Evolutionary conservation across 2,888 invertebrate genomes (phyloP), one percentile per base, ranked within the genome.

Genomic region (Noctua janthina): DNA sequence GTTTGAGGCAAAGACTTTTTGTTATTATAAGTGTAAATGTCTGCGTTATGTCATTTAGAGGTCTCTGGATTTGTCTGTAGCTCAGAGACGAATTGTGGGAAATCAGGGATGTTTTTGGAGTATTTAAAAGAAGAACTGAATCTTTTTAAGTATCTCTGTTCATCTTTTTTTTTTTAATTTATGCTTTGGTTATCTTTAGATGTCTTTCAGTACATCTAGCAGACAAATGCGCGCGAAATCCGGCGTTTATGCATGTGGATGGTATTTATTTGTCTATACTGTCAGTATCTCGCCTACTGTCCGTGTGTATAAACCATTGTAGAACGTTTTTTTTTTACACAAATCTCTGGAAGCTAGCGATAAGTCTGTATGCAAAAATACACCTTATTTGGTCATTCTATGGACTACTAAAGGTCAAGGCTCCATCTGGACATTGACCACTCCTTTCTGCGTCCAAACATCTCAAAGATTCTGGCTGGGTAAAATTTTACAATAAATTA

Each of bases 31-130:
- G 74, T 72, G 74, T 73, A 73, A 84, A 88, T 73, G 79, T 77
- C 86, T 88, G 86, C 69, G 70, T 81, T 84, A 85, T 77, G 82
- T 82, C 79, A 82, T 88, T 56, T 75, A 39, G 66, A 67, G 46
- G 62, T 76, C 64, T 68, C 54, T n/a, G 75, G 69, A 79, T 87
- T 76, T 78, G 74, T 78, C 43, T 62, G 51, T 66, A 64, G 15
- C 10, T 66, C 6, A 4, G 23, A 23, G 66, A n/a, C 1, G 35
- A 75, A 67, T 62, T 85, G 29, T 51, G 39, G 20, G 17, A 29
- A 62, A 8, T 51, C 20, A 23, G 6, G 3, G 6, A 29, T n/a
- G 43, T 43, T 77, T 8, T 20, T 15, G 20, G 6, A 23, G 2
- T 23, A 29, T 49, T 68, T 64, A 3, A 20, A n/a, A 62, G 15